Percentiles rank a stretch among this genome's conserved stretches.
phyloP scores from a whole-genome alignment of 2,113 vertebrate genomes.

The Mesembrinibis cayennensis region DNA sequence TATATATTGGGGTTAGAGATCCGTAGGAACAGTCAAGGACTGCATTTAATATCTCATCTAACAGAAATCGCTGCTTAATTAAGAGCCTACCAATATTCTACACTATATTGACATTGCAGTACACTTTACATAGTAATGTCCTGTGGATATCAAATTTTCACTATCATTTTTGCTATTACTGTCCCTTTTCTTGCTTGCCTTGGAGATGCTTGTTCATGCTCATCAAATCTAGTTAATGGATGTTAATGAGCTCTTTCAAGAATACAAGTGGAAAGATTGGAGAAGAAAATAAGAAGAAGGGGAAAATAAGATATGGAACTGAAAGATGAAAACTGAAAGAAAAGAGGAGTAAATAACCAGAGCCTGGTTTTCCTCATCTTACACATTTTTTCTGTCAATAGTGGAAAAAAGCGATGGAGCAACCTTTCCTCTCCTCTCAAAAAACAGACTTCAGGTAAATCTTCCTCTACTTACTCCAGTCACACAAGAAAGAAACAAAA shows the following conservation, averaged over 20 bases:
- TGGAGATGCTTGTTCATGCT: slow-evolving; percentile 7
- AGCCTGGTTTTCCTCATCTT: background rate
- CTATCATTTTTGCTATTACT: background rate
- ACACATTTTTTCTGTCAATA: background rate
- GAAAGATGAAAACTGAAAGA: background rate
- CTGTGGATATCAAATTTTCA: background rate
- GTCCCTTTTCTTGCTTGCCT: background rate
- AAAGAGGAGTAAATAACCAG: background rate
- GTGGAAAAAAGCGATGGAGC: background rate
- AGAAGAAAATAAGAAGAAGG: background rate
- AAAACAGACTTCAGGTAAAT: background rate
- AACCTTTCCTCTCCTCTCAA: background rate
- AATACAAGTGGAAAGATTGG: background rate
- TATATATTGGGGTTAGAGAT: background rate
- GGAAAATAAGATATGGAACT: background rate
- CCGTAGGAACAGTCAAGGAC: background rate
- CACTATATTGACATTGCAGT: background rate
- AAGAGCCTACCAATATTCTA: background rate
- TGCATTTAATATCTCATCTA: background rate
- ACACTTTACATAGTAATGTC: background rate
- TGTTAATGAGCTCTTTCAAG: slow-evolving; percentile 4
- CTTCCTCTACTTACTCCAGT: background rate
- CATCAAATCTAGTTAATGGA: background rate
- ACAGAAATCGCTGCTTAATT: background rate
- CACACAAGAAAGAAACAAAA: background rate